phyloP scores from a whole-genome alignment of 1,140 invertebrate genomes.

The Homarus americanus region DNA sequence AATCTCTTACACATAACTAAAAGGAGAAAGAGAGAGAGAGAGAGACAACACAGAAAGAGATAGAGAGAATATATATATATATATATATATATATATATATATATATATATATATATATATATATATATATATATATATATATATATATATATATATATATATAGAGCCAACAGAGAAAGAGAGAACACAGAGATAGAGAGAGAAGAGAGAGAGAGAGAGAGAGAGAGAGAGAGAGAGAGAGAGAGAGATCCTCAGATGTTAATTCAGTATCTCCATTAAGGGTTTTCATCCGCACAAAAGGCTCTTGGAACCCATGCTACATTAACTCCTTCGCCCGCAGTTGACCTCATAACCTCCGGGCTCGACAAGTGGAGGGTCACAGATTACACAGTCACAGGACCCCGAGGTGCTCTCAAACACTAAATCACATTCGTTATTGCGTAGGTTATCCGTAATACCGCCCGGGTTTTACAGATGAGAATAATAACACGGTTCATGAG shows the following conservation, averaged over 20 bases:
- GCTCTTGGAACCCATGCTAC: neutral
- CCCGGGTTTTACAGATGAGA: neutral
- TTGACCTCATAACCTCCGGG: neutral
- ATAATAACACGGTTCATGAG: neutral
- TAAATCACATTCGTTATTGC: neutral
- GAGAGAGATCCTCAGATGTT: neutral
- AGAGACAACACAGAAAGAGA: too few relatives aligned
- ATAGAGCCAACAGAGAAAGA: neutral
- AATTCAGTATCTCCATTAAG: neutral
- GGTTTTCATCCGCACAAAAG: neutral
- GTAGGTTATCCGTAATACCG: neutral
- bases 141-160: slow-evolving; percentile 4
- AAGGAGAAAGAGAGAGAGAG: too few relatives aligned
- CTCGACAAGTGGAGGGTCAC: neutral
- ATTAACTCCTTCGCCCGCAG: neutral
- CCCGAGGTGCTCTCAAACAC: neutral
- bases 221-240: slow-evolving; percentile 3
- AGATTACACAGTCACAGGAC: neutral
- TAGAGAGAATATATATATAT: slow-evolving; percentile 33
- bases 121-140: slow-evolving; percentile 16
- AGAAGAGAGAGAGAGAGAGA: slow-evolving; percentile 2
- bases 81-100: slow-evolving; percentile 21
- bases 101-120: slow-evolving; percentile 23
- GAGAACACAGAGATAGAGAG: too few relatives aligned
- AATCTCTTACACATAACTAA: too few relatives aligned